Percentiles rank a stretch among this genome's conserved stretches.
phyloP scores from a whole-genome alignment of 1,140 invertebrate genomes.

The Heterodera schachtii region DNA sequence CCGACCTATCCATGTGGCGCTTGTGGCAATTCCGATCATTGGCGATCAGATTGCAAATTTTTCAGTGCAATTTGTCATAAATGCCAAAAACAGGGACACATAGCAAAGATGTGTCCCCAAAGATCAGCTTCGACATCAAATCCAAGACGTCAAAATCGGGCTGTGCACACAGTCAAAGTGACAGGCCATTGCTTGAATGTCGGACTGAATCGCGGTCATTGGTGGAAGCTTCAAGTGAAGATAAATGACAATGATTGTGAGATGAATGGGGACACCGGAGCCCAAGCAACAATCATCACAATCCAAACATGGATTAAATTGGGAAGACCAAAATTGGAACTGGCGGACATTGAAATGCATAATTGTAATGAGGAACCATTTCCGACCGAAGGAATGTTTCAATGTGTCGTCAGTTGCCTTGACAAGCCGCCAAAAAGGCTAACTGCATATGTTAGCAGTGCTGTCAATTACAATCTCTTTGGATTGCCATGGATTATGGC shows the following conservation, averaged over 20 bases:
- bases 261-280: constrained; percentile 16
- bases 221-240: neutral
- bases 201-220: neutral
- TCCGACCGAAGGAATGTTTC: neutral
- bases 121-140: neutral
- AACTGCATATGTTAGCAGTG: constrained; percentile 13
- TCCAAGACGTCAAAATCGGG: no score
- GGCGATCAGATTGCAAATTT: constrained; percentile 1
- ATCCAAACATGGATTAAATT: constrained; percentile 13
- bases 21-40: constrained; percentile 14
- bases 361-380: constrained; percentile 8
- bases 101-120: constrained; percentile 4
- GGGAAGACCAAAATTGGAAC: neutral
- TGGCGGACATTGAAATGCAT: neutral
- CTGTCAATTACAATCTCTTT: constrained; percentile 3
- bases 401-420: neutral
- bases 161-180: neutral
- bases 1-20: no score
- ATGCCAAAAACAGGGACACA: constrained; percentile 14
- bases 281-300: constrained; percentile 1
- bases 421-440: neutral
- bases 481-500: constrained; percentile 16
- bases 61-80: neutral
- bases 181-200: neutral
- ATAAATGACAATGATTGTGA: neutral